Evolutionary conservation across 2,888 invertebrate genomes (phyloP).

Genomic region (Danaus chrysippus): DNA sequence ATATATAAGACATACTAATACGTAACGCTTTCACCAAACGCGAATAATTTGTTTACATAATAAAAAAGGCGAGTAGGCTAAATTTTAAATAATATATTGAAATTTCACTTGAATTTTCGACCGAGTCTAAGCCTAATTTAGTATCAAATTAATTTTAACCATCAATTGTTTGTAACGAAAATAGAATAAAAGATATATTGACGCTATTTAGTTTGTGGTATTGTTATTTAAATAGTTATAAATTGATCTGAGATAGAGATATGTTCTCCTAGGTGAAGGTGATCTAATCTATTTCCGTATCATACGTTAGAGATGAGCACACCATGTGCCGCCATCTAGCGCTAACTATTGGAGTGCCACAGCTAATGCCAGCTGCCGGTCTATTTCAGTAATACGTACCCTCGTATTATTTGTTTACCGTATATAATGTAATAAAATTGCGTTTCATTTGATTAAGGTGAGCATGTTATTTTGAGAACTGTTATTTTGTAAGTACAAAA

Average conservation of each 20-base stretch:
- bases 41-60: too few relatives aligned
- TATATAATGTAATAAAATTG: constrained; percentile 30
- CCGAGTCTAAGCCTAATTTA: too few relatives aligned
- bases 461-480: constrained; percentile 7
- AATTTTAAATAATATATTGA: too few relatives aligned
- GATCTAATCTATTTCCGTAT: constrained; percentile 72
- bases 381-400: constrained; percentile 61
- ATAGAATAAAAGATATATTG: too few relatives aligned
- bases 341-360: constrained; percentile 48
- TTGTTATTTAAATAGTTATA: background rate
- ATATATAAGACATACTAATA: too few relatives aligned
- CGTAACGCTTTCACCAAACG: too few relatives aligned
- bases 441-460: constrained; percentile 23
- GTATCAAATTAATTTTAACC: too few relatives aligned
- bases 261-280: constrained; percentile 73
- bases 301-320: constrained; percentile 40
- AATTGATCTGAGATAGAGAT: constrained; percentile 36
- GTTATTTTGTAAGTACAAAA: constrained; percentile 5
- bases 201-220: background rate
- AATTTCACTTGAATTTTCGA: too few relatives aligned
- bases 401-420: constrained; percentile 43
- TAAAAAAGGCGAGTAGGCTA: too few relatives aligned
- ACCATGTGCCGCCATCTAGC: constrained; percentile 69
- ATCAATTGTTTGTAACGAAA: too few relatives aligned
- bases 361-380: constrained; percentile 61